Conservation (phyloP, 2,888 invertebrate genomes). For the Clostera curtula region DNA sequence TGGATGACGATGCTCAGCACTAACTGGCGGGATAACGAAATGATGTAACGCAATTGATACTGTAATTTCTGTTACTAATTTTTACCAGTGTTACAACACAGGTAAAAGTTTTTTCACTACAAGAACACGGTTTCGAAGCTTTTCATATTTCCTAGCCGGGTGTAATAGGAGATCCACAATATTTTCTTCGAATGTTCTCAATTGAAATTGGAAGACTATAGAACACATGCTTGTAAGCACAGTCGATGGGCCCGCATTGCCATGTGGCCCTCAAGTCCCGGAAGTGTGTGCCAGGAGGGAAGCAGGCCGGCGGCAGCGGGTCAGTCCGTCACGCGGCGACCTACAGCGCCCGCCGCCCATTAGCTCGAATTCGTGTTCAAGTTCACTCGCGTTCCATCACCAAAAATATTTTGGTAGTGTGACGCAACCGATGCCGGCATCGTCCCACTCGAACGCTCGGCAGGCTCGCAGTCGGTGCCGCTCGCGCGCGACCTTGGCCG, state of each 20-base stretch:
- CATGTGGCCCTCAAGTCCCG: constrained; percentile 23
- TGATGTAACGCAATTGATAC: too few species aligned
- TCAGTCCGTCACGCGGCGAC: constrained; percentile 64
- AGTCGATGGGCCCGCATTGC: constrained; percentile 1
- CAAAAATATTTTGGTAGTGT: constrained; percentile 73
- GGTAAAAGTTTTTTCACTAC: too few species aligned
- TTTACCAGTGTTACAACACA: too few species aligned
- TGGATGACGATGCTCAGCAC: too few species aligned
- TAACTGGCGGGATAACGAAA: too few species aligned
- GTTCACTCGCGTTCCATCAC: constrained; percentile 73
- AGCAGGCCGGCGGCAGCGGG: constrained; percentile 48
- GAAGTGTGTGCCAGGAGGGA: constrained; percentile 41
- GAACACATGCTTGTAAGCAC: too few species aligned
- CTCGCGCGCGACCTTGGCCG: constrained; percentile 82
- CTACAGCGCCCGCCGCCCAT: constrained; percentile 61
- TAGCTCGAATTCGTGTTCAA: constrained; percentile 70
- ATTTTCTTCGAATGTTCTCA: too few species aligned
- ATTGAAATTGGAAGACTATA: too few species aligned
- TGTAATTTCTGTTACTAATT: too few species aligned
- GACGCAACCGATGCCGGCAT: constrained; percentile 62
- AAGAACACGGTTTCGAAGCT: too few species aligned
- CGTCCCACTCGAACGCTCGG: constrained; percentile 58
- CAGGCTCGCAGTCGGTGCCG: constrained; percentile 56
- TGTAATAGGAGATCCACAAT: too few species aligned
- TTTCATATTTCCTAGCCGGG: too few species aligned